These are phyloP conservation scores for Xenopus laevis DNA, from an alignment of 2,113 vertebrate species.

Conservation along the genomic window DNA sequence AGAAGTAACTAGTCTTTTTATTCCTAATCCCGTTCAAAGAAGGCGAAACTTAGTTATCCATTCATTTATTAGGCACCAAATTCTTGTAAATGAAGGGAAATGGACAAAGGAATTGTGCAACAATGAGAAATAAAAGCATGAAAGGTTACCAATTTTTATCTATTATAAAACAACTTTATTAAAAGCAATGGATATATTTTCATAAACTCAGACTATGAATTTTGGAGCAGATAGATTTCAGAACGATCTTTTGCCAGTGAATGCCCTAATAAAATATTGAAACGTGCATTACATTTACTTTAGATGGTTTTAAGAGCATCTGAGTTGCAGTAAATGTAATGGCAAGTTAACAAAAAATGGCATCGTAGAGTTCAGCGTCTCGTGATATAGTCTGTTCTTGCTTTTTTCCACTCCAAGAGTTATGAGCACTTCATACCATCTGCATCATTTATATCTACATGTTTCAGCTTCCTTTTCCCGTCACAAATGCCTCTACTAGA, in stretches of 20 bases:
- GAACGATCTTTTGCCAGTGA: conserved; percentile 2
- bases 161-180: not conserved
- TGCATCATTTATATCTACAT: conserved; percentile 36
- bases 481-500: conserved; percentile 26
- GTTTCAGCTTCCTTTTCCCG: conserved; percentile 17
- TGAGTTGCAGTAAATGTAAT: conserved; percentile 36
- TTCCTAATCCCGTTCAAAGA: too few relatives aligned
- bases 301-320: conserved; percentile 35
- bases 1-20: too few relatives aligned
- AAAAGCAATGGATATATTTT: conserved; percentile 12
- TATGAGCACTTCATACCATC: conserved; percentile 29
- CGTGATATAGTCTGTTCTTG: conserved; percentile 19
- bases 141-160: not conserved
- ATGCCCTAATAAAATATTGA: conserved; percentile 38
- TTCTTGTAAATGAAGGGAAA: too few relatives aligned
- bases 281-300: conserved; percentile 26
- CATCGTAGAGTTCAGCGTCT: conserved; percentile 9
- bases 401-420: conserved; percentile 33
- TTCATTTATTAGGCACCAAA: too few relatives aligned
- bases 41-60: too few relatives aligned
- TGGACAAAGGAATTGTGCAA: not conserved
- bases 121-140: not conserved
- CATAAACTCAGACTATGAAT: conserved; percentile 5
- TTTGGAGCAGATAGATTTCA: conserved; percentile 26
- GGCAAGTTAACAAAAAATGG: conserved; percentile 28